Conservation (phyloP, 2,113 vertebrate genomes). For the Dromaius novaehollandiae region DNA sequence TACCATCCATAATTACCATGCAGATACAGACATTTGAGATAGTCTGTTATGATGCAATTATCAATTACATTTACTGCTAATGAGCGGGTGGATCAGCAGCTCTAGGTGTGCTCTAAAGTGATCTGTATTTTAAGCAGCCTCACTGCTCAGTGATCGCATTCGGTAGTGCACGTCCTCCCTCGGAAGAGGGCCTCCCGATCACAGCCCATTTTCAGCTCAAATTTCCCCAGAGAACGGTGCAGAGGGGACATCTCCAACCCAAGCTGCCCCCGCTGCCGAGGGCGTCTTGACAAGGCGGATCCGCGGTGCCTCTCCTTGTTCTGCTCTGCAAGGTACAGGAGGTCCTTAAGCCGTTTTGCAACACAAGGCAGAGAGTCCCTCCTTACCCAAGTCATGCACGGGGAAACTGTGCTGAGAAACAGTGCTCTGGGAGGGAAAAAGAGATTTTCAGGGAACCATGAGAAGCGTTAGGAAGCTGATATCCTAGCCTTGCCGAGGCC, state of each 20-base stretch:
- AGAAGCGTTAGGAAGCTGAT: neutral
- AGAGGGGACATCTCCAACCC: neutral
- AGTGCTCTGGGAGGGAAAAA: neutral
- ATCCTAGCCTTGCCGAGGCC: neutral
- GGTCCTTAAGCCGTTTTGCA: neutral
- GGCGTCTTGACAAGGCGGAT: neutral
- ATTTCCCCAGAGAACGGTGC: neutral
- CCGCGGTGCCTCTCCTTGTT: neutral
- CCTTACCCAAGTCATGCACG: neutral
- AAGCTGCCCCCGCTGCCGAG: neutral
- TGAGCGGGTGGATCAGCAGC: neutral
- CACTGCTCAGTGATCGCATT: neutral
- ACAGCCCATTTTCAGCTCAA: neutral
- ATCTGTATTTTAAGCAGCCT: neutral
- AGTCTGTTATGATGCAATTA: constrained; percentile 33
- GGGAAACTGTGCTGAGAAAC: neutral
- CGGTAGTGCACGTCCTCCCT: neutral
- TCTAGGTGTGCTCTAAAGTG: neutral
- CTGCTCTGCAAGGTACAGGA: neutral
- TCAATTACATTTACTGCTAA: neutral
- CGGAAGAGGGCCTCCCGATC: neutral
- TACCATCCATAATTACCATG: neutral
- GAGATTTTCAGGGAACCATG: neutral
- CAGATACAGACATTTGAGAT: neutral
- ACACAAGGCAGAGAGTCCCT: neutral